These are phyloP conservation scores for Emydocephalus ijimae DNA, from an alignment of 2,113 vertebrate species.

Conservation along the genomic window DNA sequence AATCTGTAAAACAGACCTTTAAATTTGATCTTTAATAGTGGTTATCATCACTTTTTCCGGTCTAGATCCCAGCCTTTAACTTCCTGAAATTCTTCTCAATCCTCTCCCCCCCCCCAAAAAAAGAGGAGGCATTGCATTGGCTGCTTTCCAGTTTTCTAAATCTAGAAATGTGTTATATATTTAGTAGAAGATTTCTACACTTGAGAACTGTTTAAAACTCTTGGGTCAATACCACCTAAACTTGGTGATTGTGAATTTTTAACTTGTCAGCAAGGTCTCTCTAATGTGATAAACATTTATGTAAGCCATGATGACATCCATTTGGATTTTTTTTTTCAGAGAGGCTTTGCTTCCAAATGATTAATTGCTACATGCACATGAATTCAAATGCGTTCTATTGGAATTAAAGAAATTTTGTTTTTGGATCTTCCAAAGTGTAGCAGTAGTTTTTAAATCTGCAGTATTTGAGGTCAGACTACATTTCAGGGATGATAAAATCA, in stretches of 20 bases:
- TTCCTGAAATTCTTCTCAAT: not conserved
- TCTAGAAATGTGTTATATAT: not conserved
- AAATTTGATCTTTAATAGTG: not conserved
- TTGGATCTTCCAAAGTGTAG: not conserved
- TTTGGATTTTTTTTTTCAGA: conserved; percentile 21
- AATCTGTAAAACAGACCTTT: not conserved
- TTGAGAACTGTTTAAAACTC: not conserved
- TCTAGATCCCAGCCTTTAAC: not conserved
- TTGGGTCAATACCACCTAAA: not conserved
- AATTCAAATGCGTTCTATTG: not conserved
- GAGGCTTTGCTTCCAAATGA: conserved; percentile 26
- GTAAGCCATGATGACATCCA: not conserved
- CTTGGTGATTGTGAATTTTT: not conserved
- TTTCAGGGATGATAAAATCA: conserved; percentile 25
- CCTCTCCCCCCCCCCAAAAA: no score
- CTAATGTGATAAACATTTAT: not conserved
- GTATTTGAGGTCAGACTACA: conserved; percentile 15
- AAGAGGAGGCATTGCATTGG: not conserved
- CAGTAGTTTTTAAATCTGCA: not conserved
- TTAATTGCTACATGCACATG: not conserved
- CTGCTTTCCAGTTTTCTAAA: not conserved
- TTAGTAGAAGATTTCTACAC: not conserved
- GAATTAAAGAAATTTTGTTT: conserved; percentile 5
- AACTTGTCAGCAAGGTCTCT: not conserved
- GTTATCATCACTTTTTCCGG: not conserved